Base-by-base conservation (phyloP, 2,797 vertebrate species). In the Borostomias antarcticus region DNA sequence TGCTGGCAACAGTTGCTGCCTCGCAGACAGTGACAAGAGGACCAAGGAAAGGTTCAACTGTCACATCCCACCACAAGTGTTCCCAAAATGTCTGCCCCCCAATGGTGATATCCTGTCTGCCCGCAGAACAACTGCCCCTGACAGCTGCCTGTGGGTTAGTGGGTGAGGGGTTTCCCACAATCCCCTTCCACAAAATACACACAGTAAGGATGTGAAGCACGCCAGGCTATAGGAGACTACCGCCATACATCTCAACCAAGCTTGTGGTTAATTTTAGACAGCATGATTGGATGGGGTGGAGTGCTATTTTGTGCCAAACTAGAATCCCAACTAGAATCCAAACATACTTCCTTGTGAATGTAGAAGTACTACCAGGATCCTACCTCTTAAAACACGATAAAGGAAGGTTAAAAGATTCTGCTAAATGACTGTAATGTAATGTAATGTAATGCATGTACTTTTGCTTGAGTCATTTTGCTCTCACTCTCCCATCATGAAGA, bases 1-100 rank as follows among this genome's bases (percentile, higher is more conserved):
- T 26, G 58, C 7, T 33, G 64, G 64, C 68, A 70, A 67, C 86
- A 82, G 83, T 75, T 87, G 85, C 72, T 74, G 66, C 76, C 70
- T 67, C 58, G 63, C 48, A 66, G 74, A 65, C 64, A 4, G 51
- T 75, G 73, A 73, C 10, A 66, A 73, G 75, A 67, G 10, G 66
- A 61, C 43, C 48, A 29, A 63, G 62, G 53, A 65, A 78, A 77
- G 70, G 66, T 40, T 68, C 25, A 62, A 35, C 45, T 72, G 81
- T 84, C 77, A 77, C 32, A 69, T 69, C 73, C 7, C 1, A n/a
- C 73, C 0, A 62, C 75, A 78, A 72, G 72, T 74, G 81, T 63
- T 56, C 23, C 51, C 47, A 73, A 33, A 79, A 60, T 69, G 73
- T 74, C 64, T 11, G 13, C 40, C 32, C 37, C 78, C 29, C 61